Percentiles rank a stretch among this genome's conserved stretches.
phyloP scores from a whole-genome alignment of 2,113 vertebrate genomes.

The Carollia perspicillata region DNA sequence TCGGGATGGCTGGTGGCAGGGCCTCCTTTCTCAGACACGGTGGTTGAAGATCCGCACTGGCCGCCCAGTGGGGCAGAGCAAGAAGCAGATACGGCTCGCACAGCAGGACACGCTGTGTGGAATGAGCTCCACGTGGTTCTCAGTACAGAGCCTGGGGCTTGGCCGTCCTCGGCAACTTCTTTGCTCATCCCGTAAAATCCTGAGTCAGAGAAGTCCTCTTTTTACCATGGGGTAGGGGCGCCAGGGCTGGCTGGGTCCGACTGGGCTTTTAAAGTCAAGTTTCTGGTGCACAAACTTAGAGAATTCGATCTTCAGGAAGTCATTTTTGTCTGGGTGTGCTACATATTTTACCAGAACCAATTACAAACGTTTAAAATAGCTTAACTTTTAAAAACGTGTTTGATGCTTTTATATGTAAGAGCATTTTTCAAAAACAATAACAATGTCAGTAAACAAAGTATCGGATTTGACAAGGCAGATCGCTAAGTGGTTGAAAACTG shows the following conservation, averaged over 20 bases:
- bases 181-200: not conserved
- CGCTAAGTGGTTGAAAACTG: not conserved
- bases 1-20: not conserved
- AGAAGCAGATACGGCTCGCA: not conserved
- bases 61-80: not conserved
- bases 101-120: rapidly evolving
- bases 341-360: constrained; percentile 21
- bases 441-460: constrained; percentile 43
- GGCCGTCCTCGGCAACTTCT: not conserved
- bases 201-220: not conserved
- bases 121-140: not conserved
- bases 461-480: constrained; percentile 54
- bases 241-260: not conserved
- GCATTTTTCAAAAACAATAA: constrained; percentile 60
- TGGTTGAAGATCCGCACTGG: not conserved
- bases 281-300: constrained; percentile 17
- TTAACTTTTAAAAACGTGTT: constrained; percentile 50
- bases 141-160: not conserved
- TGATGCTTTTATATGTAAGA: constrained; percentile 49
- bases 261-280: constrained; percentile 44
- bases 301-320: constrained; percentile 23
- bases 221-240: not conserved
- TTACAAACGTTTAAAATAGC: constrained; percentile 62
- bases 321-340: constrained; percentile 49
- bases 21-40: not conserved